Conservation (phyloP, 2,113 vertebrate species). For the Acrocephalus arundinaceus region DNA sequence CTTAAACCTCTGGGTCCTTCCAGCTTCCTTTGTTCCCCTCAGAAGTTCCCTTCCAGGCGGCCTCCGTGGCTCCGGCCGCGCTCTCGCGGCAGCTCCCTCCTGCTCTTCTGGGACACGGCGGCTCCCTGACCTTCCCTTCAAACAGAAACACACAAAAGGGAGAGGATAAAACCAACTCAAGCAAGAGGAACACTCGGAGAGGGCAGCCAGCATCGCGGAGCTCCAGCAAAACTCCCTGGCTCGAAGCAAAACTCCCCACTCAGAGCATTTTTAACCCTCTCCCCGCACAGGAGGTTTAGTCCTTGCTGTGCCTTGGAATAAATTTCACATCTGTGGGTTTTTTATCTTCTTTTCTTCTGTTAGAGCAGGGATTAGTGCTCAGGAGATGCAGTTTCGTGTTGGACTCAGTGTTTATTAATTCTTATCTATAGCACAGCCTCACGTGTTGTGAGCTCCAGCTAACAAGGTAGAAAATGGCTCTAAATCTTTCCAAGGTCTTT, state of each 20-base stretch:
- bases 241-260: not conserved
- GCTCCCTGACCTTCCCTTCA: constrained; percentile 66
- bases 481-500: no score
- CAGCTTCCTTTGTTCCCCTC: constrained; percentile 23
- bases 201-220: not conserved
- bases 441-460: no score
- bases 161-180: constrained; percentile 29
- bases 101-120: constrained; percentile 36
- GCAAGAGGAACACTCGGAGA: not conserved
- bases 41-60: constrained; percentile 48
- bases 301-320: rapidly evolving
- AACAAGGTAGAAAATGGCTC: no score
- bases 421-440: no score
- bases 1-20: constrained; percentile 34
- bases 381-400: no score
- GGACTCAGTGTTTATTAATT: no score
- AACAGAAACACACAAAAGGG: constrained; percentile 56
- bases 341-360: no score
- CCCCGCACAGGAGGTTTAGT: not conserved
- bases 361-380: no score
- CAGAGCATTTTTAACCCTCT: not conserved
- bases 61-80: not conserved
- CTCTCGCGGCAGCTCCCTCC: constrained; percentile 21
- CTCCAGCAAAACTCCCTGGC: not conserved
- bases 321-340: not conserved